phyloP scores from a whole-genome alignment of 2,888 invertebrate species.

The Orgyia antiqua region DNA sequence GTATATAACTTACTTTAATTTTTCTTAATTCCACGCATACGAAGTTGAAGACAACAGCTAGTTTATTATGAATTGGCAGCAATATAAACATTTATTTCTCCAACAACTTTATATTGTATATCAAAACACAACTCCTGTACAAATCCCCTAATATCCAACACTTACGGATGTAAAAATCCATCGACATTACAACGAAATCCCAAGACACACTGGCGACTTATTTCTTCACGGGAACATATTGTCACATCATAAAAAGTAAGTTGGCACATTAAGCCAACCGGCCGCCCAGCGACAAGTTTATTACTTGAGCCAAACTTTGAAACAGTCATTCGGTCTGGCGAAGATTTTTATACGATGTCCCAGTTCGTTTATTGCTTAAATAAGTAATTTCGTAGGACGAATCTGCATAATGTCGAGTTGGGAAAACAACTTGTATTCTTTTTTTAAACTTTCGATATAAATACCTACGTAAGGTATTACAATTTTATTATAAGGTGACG shows the following conservation, averaged over 20 bases:
- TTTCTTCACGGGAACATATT: conserved; percentile 22
- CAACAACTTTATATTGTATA: too few species aligned
- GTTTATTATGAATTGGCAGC: too few species aligned
- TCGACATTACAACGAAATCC: conserved; percentile 8
- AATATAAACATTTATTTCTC: too few species aligned
- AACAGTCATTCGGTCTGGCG: conserved; percentile 42
- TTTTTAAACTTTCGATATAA: too few species aligned
- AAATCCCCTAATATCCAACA: conserved; percentile 4
- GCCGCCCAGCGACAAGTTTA: conserved; percentile 18
- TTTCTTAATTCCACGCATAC: too few species aligned
- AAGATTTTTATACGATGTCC: conserved; percentile 63
- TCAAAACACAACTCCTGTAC: too few species aligned
- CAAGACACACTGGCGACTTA: conserved; percentile 7
- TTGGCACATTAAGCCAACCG: conserved; percentile 18
- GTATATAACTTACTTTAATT: too few species aligned
- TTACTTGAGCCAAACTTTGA: conserved; percentile 29
- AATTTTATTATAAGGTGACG: too few species aligned
- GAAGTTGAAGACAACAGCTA: too few species aligned
- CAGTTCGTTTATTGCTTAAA: conserved; percentile 68
- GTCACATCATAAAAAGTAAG: conserved; percentile 29
- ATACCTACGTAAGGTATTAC: too few species aligned
- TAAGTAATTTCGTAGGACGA: conserved; percentile 66
- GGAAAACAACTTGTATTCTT: conserved; percentile 60
- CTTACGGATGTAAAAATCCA: conserved; percentile 5
- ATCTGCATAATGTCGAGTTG: conserved; percentile 66